phyloP scores from a whole-genome alignment of 2,888 invertebrate species.

The Polymixis lichenea region DNA sequence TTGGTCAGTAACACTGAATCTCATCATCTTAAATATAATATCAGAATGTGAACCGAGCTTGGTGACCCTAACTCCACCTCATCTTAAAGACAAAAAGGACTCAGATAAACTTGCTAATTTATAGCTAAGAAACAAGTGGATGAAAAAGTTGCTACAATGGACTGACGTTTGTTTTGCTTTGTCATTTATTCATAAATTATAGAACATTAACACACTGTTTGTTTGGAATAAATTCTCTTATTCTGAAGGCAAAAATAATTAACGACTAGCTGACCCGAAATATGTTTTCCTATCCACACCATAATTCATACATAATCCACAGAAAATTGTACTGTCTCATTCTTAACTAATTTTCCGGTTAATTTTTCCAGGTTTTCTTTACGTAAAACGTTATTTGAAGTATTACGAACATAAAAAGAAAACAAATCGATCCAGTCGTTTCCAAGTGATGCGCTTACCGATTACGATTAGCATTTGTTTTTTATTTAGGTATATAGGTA shows the following conservation, averaged over 20 bases:
- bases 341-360: not conserved
- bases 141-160: constrained; percentile 68
- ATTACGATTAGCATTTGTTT: not conserved
- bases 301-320: not conserved
- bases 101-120: constrained; percentile 77
- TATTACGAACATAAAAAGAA: not conserved
- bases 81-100: constrained; percentile 69
- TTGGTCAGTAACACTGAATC: no score
- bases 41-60: not conserved
- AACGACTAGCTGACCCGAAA: no score
- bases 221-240: not conserved
- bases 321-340: not conserved
- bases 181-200: constrained; percentile 64
- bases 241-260: not conserved
- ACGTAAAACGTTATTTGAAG: not conserved
- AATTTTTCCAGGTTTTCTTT: not conserved
- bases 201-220: constrained; percentile 23
- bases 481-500: no score
- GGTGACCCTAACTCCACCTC: constrained; percentile 62
- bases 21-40: not conserved
- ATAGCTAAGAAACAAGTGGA: constrained; percentile 71
- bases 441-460: not conserved
- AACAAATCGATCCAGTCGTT: not conserved
- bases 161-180: constrained; percentile 51
- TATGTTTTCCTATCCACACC: no score